phyloP scores from a whole-genome alignment of 2,113 vertebrate genomes.

The Cyanoderma ruficeps region DNA sequence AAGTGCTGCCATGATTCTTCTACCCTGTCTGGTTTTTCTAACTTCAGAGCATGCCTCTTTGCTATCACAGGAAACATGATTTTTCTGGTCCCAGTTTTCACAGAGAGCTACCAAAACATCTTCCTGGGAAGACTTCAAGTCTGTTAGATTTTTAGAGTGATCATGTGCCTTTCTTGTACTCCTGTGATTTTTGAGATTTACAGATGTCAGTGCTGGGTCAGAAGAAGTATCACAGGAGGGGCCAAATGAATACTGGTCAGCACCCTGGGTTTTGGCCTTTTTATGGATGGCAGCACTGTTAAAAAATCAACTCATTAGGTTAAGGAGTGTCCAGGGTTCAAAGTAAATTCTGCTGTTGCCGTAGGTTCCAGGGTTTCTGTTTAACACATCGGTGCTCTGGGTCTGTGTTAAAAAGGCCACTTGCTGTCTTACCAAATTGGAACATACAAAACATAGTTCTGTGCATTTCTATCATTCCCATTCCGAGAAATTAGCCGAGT shows the following conservation, averaged over 20 bases:
- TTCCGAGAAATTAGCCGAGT: neutral
- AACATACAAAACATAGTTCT: neutral
- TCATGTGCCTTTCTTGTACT: neutral
- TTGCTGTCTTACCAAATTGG: neutral
- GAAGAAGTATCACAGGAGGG: neutral
- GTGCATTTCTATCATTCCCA: neutral
- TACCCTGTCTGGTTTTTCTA: neutral
- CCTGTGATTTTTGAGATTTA: neutral
- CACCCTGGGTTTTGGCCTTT: neutral
- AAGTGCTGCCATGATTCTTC: conserved; percentile 11
- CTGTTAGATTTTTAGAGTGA: neutral
- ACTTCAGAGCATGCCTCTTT: neutral
- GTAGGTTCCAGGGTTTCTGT: neutral
- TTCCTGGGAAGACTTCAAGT: neutral
- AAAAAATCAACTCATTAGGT: neutral
- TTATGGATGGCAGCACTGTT: neutral
- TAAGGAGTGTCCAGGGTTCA: neutral
- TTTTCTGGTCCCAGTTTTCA: neutral
- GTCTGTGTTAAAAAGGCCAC: neutral
- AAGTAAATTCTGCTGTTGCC: neutral
- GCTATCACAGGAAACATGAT: neutral
- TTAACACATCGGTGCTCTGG: neutral
- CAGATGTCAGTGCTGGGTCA: neutral
- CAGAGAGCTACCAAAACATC: neutral
- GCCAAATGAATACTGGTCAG: neutral